Evolutionary conservation across 2,797 vertebrate species (phyloP).

Genomic region (Poeciliopsis infans): DNA sequence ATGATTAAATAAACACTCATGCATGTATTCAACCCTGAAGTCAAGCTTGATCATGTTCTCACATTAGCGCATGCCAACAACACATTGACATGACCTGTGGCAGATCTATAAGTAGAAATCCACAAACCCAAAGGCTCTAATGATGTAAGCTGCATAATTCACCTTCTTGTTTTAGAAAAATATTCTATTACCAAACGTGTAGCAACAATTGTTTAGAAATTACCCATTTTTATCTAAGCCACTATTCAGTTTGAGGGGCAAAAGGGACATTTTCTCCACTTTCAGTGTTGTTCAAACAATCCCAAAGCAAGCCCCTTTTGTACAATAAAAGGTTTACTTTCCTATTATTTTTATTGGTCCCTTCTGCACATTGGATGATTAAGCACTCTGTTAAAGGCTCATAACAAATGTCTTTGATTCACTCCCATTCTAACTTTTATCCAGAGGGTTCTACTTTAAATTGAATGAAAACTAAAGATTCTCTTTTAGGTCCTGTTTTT

Average conservation of each 20-base stretch:
- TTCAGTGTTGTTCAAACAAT: conserved; percentile 9
- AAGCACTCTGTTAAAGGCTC: conserved; percentile 18
- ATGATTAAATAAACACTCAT: conserved; percentile 13
- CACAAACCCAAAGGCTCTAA: not conserved
- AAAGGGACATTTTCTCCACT: not conserved
- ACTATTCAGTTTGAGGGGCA: not conserved
- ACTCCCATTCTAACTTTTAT: conserved; percentile 10
- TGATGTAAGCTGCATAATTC: not conserved
- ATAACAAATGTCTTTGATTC: conserved; percentile 7
- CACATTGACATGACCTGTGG: not conserved
- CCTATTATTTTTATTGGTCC: not conserved
- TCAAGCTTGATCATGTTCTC: conserved; percentile 31
- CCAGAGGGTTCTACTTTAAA: not conserved
- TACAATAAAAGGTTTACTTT: not conserved
- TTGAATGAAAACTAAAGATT: not conserved
- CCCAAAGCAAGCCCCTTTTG: conserved; percentile 2
- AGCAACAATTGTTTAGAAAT: not conserved
- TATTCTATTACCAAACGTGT: not conserved
- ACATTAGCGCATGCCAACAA: conserved; percentile 16
- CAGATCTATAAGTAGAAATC: conserved; percentile 11
- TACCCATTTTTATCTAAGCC: not conserved
- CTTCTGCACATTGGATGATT: conserved; percentile 12
- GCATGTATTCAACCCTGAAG: conserved; percentile 32
- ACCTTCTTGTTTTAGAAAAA: not conserved
- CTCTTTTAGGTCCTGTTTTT: not conserved